Evolutionary conservation across 2,888 invertebrate species (phyloP), one percentile per base, ranked within the genome.

Genomic region (Drosophila algonquin): DNA sequence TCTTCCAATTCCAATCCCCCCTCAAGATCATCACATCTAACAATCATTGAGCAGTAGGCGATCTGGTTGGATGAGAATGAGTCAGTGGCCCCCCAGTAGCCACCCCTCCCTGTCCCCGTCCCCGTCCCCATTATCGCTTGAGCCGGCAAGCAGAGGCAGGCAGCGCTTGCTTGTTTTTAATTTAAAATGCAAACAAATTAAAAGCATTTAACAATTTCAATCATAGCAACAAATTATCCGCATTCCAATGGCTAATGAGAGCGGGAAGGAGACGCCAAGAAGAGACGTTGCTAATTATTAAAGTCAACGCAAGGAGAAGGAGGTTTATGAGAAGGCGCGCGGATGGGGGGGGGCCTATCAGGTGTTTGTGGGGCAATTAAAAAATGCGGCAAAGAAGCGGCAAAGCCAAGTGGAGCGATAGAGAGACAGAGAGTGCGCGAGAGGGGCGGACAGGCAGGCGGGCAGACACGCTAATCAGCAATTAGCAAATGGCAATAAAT

Each of bases 171-270:
- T 68, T 69, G 69, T 52, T 68, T 69, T 71, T 73, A 73, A 86
- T 88, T 82, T 55, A 4, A 76, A 86, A 86, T 82, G 80, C 83
- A 88, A 86, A 86, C 88, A 86, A 77, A 77, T 88, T 74, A 77
- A 77, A 77, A 73, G 74, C 77, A 74, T 89, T 86, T 73, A 73
- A 77, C 76, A 78, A 81, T 87, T 80, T 78, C 65, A 81, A 87
- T 87, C 85, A 75, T 80, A 65, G 77, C 84, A 79, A 90, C 84
- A 79, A 90, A 89, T 87, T 84, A 87, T 81, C 78, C 87, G 78
- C 87, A 85, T 85, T 85, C 85, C 85, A 55, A 27, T 70, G 72
- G 45, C 67, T 81, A 75, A 76, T 68, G 73, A 75, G 75, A 79
- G 79, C 81, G 67, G 73, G 67, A 69, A 69, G 57, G 50, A 48